These are phyloP conservation scores for Drosophila peninsularis DNA, from an alignment of 2,888 invertebrate species.

Conservation along the genomic window DNA sequence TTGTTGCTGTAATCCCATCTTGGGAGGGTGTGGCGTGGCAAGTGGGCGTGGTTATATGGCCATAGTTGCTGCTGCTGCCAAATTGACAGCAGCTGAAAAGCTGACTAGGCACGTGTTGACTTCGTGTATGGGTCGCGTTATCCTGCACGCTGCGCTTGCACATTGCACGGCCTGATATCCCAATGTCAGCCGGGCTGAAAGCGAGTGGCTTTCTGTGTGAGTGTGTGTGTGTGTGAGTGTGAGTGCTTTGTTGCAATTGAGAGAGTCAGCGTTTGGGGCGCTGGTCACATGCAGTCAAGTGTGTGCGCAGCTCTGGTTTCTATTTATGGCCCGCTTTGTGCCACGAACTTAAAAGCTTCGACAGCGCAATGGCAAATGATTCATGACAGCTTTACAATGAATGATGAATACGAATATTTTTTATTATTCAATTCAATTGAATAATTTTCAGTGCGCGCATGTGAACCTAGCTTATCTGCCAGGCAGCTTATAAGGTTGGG, in stretches of 20 bases:
- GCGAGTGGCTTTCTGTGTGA: no score
- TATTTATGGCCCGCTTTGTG: conserved; percentile 39
- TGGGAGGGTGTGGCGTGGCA: neutral
- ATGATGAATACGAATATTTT: conserved; percentile 16
- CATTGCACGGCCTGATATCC: conserved; percentile 52
- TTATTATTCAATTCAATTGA: conserved; percentile 13
- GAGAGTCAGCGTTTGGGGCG: neutral
- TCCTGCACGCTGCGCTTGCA: conserved; percentile 51
- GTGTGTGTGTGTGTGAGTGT: no score
- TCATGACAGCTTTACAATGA: conserved; percentile 17
- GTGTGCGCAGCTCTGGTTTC: conserved; percentile 45
- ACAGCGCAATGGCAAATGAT: conserved; percentile 22
- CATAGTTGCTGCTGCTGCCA: neutral
- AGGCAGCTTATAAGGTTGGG: neutral
- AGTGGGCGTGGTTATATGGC: neutral
- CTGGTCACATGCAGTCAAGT: conserved; percentile 50
- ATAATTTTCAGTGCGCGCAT: neutral
- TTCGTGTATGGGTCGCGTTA: conserved; percentile 29
- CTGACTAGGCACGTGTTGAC: conserved; percentile 57
- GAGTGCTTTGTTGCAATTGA: neutral
- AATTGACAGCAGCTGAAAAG: neutral
- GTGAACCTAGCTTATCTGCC: neutral
- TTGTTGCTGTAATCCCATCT: conserved; percentile 16
- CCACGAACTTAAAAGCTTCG: conserved; percentile 19
- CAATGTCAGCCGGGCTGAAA: conserved; percentile 6